A percentile compares a stretch with the other conserved stretches of the same genome.
These are phyloP conservation scores for Hyles vespertilio DNA, from an alignment of 1,140 invertebrate genomes.

Conservation along the genomic window DNA sequence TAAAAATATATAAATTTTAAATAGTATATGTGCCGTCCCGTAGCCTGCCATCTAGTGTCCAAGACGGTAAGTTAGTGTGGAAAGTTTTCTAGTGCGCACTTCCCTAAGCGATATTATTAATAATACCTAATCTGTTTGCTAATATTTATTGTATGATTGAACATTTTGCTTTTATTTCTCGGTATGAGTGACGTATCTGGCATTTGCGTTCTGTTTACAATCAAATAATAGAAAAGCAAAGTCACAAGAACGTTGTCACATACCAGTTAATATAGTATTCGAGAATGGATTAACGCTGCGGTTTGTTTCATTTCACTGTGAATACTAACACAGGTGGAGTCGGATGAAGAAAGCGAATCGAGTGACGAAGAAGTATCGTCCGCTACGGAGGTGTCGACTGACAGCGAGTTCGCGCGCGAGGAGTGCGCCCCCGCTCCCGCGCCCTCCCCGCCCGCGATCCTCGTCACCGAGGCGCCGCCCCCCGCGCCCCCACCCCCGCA, in stretches of 20 bases:
- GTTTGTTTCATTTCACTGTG: conserved; percentile 6
- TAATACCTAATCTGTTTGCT: background rate
- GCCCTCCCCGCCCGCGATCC: conserved; percentile 49
- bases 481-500: conserved; percentile 77
- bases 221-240: no score
- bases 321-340: conserved; percentile 76
- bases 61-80: conserved; percentile 59
- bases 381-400: conserved; percentile 93
- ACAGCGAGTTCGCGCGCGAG: conserved; percentile 92
- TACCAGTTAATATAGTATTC: background rate
- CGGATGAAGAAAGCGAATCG: conserved; percentile 80
- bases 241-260: no score
- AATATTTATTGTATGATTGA: background rate
- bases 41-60: conserved; percentile 23
- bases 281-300: conserved; percentile 1
- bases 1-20: conserved; percentile 2
- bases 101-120: background rate
- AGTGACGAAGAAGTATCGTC: conserved; percentile 85
- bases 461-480: conserved; percentile 43
- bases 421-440: conserved; percentile 80
- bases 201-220: no score
- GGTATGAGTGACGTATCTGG: no score
- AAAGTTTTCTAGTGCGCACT: background rate
- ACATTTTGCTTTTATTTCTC: no score
- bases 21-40: background rate